phyloP scores from a whole-genome alignment of 2,797 vertebrate genomes.

The Carduelis carduelis region DNA sequence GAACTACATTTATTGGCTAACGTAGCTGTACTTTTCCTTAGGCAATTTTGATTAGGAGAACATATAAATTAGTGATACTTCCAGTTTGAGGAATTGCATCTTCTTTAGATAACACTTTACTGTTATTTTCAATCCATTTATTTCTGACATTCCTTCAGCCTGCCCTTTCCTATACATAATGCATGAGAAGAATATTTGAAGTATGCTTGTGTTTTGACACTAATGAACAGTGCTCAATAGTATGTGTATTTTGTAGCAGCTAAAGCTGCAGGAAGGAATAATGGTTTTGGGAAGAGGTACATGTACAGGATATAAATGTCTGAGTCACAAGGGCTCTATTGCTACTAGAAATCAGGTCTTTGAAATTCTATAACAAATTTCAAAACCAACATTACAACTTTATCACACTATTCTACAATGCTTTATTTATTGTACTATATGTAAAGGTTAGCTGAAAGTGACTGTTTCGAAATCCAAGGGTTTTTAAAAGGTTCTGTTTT shows the following conservation, averaged over 20 bases:
- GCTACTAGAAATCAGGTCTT: not conserved
- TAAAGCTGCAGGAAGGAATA: not conserved
- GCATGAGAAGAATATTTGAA: not conserved
- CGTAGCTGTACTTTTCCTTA: not conserved
- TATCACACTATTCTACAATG: not conserved
- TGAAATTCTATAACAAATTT: not conserved
- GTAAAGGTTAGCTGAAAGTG: not conserved
- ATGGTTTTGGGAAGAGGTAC: not conserved
- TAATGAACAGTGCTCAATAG: not conserved
- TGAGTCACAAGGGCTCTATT: not conserved
- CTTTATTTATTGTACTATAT: not conserved
- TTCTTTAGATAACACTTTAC: not conserved
- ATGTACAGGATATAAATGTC: not conserved
- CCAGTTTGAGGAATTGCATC: not conserved
- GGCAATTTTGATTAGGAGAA: not conserved
- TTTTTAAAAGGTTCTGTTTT: not conserved
- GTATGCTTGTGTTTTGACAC: not conserved
- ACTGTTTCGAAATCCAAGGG: not conserved
- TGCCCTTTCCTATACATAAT: not conserved
- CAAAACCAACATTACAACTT: not conserved
- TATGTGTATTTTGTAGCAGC: not conserved
- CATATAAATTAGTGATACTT: not conserved
- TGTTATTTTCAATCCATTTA: conserved; percentile 30
- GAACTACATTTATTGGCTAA: not conserved
- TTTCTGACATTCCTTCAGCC: not conserved